These are phyloP conservation scores for Stomorhina lunata DNA, from an alignment of 2,888 invertebrate genomes.

Conservation along the genomic window DNA sequence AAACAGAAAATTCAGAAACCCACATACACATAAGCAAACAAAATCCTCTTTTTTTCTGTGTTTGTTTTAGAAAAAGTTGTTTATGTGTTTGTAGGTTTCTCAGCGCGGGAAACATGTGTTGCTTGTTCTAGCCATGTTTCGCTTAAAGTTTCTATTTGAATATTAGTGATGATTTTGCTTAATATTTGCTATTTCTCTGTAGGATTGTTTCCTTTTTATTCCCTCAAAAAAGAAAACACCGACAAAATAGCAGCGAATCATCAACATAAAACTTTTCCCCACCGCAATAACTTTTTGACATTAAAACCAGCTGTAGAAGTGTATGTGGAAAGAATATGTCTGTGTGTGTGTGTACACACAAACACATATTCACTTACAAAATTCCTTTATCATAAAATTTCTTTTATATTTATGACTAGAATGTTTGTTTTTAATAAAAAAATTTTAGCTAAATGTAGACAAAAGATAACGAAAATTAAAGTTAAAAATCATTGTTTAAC, in stretches of 20 bases:
- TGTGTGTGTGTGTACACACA: not conserved
- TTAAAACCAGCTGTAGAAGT: constrained; percentile 19
- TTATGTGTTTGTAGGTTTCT: not conserved
- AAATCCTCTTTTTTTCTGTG: not conserved
- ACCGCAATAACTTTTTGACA: constrained; percentile 46
- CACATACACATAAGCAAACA: not conserved
- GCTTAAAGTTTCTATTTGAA: not conserved
- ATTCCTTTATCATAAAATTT: too few relatives aligned
- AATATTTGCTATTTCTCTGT: not conserved
- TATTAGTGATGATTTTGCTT: constrained; percentile 23
- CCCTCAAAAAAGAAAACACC: not conserved
- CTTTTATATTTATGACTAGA: too few relatives aligned
- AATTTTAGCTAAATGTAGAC: not conserved
- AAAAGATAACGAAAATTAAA: not conserved
- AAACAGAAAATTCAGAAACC: not conserved
- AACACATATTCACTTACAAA: not conserved
- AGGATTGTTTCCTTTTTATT: not conserved
- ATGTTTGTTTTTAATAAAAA: not conserved
- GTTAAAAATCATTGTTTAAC: constrained; percentile 6
- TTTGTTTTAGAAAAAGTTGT: not conserved
- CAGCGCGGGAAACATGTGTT: not conserved
- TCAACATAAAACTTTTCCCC: constrained; percentile 20
- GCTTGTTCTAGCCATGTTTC: too few relatives aligned
- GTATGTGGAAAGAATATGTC: not conserved
- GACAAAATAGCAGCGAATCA: constrained; percentile 1